Conservation (phyloP, 2,113 vertebrate genomes). For the Muntiacus reevesi region DNA sequence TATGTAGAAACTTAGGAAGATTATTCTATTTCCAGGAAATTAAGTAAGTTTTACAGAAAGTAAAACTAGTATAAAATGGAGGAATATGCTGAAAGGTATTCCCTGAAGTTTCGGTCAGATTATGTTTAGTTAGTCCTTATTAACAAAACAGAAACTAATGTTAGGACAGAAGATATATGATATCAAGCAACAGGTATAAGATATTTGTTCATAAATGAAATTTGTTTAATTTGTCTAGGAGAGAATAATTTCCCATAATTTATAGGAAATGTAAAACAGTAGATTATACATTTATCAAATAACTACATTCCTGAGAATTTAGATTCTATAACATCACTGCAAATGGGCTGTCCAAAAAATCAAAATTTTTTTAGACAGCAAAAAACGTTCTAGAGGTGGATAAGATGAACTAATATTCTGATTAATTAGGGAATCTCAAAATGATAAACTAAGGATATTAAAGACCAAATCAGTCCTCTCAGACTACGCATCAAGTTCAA, state of each 20-base stretch:
- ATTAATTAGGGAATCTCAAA: neutral
- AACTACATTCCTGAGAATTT: constrained; percentile 8
- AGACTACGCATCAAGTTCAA: neutral
- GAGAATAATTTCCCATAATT: neutral
- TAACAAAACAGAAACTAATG: neutral
- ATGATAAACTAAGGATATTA: neutral
- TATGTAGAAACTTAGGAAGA: neutral
- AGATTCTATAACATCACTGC: neutral
- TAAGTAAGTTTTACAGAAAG: neutral
- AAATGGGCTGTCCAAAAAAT: neutral
- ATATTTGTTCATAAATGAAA: neutral
- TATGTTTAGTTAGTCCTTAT: neutral
- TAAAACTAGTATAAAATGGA: neutral
- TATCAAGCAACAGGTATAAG: neutral
- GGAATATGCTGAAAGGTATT: neutral
- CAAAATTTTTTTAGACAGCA: neutral
- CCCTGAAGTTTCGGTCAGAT: neutral
- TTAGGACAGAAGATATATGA: neutral
- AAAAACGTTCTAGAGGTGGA: neutral
- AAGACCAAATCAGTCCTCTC: neutral
- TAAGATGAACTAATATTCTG: neutral
- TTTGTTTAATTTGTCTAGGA: neutral
- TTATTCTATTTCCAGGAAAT: neutral
- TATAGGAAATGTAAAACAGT: neutral
- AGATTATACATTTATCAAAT: neutral